A percentile compares a stretch with the other conserved stretches of the same genome.
Evolutionary conservation across 2,113 vertebrate genomes (phyloP).

Genomic region (Cephalopholis sonnerati): DNA sequence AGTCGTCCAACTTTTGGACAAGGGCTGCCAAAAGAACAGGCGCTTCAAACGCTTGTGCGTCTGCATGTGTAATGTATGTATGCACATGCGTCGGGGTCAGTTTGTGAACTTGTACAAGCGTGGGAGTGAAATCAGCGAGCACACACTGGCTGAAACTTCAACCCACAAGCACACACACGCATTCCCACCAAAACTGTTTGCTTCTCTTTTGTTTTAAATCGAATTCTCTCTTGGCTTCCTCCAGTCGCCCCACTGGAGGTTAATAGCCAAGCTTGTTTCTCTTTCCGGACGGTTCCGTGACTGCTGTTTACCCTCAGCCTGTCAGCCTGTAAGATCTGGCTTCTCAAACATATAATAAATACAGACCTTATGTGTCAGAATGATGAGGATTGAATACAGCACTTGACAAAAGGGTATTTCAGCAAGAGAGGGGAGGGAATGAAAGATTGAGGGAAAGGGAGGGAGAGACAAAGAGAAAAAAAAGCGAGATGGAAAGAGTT

Average conservation of each 20-base stretch:
- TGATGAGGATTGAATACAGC: constrained; percentile 51
- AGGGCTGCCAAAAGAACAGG: background rate
- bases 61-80: background rate
- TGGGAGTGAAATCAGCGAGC: background rate
- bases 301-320: constrained; percentile 67
- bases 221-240: constrained; percentile 18
- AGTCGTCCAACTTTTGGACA: background rate
- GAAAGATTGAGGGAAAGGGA: background rate
- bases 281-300: constrained; percentile 51
- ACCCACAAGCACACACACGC: constrained; percentile 14
- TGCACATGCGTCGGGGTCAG: background rate
- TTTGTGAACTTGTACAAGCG: constrained; percentile 5
- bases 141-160: background rate
- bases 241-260: constrained; percentile 36
- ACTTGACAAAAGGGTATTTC: constrained; percentile 58
- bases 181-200: constrained; percentile 13
- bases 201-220: constrained; percentile 34
- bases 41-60: background rate
- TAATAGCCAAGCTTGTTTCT: constrained; percentile 61
- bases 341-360: constrained; percentile 58
- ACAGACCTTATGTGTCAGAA: constrained; percentile 48
- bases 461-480: background rate
- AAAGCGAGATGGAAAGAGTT: constrained; percentile 35
- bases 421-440: constrained; percentile 8
- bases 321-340: constrained; percentile 48